phyloP scores from a whole-genome alignment of 2,888 invertebrate genomes.

The Cerastis leucographa region DNA sequence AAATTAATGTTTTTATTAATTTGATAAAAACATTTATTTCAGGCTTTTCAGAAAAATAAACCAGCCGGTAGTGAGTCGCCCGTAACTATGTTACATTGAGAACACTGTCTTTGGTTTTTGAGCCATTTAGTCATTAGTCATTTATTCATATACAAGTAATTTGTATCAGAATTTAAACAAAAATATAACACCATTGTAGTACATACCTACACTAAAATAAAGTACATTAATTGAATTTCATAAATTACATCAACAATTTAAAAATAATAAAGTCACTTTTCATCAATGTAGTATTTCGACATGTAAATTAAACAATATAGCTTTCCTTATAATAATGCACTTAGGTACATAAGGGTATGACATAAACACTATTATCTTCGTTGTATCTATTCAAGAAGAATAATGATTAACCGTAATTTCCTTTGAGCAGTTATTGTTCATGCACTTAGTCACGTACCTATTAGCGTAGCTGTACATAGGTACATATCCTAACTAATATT shows the following conservation, averaged over 20 bases:
- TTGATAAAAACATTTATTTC: background rate
- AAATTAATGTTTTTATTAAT: too few relatives aligned
- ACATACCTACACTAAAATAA: too few relatives aligned
- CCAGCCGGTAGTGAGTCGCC: background rate
- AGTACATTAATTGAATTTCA: too few relatives aligned
- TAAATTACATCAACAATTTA: too few relatives aligned
- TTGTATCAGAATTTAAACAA: too few relatives aligned
- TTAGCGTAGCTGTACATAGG: constrained; percentile 2
- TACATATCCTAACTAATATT: too few relatives aligned
- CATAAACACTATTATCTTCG: constrained; percentile 24
- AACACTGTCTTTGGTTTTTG: background rate
- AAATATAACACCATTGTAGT: too few relatives aligned
- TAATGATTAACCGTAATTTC: constrained; percentile 50
- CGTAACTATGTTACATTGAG: background rate
- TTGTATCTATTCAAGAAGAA: constrained; percentile 43
- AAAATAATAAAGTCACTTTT: too few relatives aligned
- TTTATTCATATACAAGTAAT: too few relatives aligned
- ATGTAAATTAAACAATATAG: too few relatives aligned
- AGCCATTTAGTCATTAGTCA: too few relatives aligned
- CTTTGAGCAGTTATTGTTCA: constrained; percentile 51
- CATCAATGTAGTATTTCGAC: too few relatives aligned
- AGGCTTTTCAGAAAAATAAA: background rate
- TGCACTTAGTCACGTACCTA: constrained; percentile 71
- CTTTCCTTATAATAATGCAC: background rate
- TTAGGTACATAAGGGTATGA: constrained; percentile 21